Evolutionary conservation across 2,797 vertebrate species (phyloP), one percentile per base, ranked within the genome.

Genomic region (Poeciliopsis presidionis): DNA sequence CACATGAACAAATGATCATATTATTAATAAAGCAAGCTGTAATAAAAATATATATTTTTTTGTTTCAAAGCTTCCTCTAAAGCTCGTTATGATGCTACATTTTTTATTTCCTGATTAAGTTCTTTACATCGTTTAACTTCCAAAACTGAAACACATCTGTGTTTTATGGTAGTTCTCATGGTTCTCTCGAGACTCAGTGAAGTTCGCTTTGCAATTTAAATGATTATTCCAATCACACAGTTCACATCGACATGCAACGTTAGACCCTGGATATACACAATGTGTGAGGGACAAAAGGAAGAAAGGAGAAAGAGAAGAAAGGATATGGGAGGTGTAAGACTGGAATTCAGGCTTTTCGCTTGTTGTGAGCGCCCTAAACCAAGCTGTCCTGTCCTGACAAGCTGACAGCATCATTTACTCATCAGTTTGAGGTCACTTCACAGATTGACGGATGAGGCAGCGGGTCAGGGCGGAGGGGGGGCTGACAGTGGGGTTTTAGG

Each of bases 371-470:
- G 25, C 81, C 78, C 71, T 86, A 80, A 91, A 84, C 88, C 65
- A 74, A 86, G 78, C 90, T 85, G 87, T 90, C 84, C 53, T 46
- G 83, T 82, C 80, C 41, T 89, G 94, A 93, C 85, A 94, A 91
- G 90, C 88, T 91, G 95, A 95, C 91, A 92, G 94, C 73, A 87
- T 93, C 30, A 89, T 73, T 88, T 94, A 93, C 94, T 92, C 92
- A 91, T 94, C 93, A 89, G 94, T 88, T 93, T 84, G 87, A 94
- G 92, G 92, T 92, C 92, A 87, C 89, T 92, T 91, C 90, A 91
- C 81, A 55, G 89, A 92, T 87, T 92, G 89, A 94, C 89, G 83
- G 84, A 87, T 86, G 86, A 90, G 85, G 85, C 88, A 78, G 90
- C 87, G 91, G 91, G 89, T 85, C 90, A 87, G 91, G 87, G 39